phyloP scores from a whole-genome alignment of 2,113 vertebrate genomes.

The Ptychochromis oligacanthus region DNA sequence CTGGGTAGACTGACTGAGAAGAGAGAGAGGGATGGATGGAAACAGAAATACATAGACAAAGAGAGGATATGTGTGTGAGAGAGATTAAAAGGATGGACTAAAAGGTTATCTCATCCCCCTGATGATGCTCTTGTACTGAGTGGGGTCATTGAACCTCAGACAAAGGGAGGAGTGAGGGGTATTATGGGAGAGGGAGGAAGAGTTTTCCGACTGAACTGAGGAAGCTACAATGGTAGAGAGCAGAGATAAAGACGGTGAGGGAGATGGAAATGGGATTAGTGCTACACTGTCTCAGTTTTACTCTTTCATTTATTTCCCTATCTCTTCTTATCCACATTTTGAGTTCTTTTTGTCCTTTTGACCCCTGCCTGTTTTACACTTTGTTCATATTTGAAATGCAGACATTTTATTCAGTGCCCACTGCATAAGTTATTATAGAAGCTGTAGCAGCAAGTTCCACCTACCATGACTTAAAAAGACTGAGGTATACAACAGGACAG shows the following conservation, averaged over 20 bases:
- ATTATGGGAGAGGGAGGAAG: slow-evolving; percentile 3
- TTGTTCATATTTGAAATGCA: not conserved
- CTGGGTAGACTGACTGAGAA: slow-evolving; percentile 11
- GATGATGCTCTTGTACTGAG: slow-evolving; percentile 49
- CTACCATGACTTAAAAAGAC: too few relatives aligned
- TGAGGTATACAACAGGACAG: not conserved
- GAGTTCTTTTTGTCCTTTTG: slow-evolving; percentile 5
- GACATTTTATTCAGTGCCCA: not conserved
- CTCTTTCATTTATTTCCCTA: not conserved
- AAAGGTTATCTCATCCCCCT: slow-evolving; percentile 59
- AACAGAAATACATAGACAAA: slow-evolving; percentile 5
- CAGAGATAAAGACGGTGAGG: slow-evolving; percentile 18
- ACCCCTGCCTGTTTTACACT: not conserved
- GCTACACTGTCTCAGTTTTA: not conserved
- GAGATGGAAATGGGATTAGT: slow-evolving; percentile 45
- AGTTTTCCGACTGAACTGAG: not conserved
- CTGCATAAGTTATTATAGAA: not conserved
- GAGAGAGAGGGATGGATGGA: not conserved
- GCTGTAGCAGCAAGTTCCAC: not conserved
- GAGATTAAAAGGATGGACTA: slow-evolving; percentile 53
- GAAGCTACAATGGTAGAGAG: slow-evolving; percentile 25
- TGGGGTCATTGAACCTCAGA: slow-evolving; percentile 56
- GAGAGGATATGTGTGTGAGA: not conserved
- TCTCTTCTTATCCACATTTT: not conserved
- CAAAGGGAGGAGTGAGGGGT: slow-evolving; percentile 10